Conservation (phyloP, 2,113 vertebrate genomes). For the Pyxicephalus adspersus region DNA sequence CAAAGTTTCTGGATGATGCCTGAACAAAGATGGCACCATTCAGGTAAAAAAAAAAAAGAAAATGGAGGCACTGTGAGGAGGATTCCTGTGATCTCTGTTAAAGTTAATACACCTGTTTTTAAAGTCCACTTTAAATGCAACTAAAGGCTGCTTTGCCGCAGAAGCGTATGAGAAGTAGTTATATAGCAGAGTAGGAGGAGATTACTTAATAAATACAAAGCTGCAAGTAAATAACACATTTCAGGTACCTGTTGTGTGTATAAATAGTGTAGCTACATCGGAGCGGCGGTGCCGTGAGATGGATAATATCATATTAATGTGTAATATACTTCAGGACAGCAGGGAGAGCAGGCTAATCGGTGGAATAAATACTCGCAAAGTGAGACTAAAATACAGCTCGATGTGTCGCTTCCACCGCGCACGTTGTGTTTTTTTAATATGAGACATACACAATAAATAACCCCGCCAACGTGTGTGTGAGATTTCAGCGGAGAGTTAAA, state of each 20-base stretch:
- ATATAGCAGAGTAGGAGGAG: neutral
- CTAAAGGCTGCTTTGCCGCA: neutral
- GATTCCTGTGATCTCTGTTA: neutral
- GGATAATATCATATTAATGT: slow-evolving; percentile 56
- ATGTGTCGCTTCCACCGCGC: slow-evolving; percentile 43
- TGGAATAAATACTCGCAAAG: slow-evolving; percentile 52
- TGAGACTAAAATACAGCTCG: slow-evolving; percentile 48
- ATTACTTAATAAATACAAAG: slow-evolving; percentile 43
- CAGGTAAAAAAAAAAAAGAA: neutral
- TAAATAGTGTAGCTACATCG: slow-evolving; percentile 32
- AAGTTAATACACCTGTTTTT: neutral
- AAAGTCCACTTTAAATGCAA: neutral
- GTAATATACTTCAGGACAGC: slow-evolving; percentile 55
- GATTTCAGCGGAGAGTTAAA: slow-evolving; percentile 57
- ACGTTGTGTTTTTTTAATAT: slow-evolving; percentile 52
- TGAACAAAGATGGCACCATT: neutral
- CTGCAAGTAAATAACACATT: slow-evolving; percentile 37
- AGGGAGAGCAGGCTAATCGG: slow-evolving; percentile 54
- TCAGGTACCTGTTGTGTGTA: slow-evolving; percentile 55
- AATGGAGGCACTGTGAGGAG: neutral
- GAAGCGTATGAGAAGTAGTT: neutral
- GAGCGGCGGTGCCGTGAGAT: slow-evolving; percentile 39
- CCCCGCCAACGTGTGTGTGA: slow-evolving; percentile 30
- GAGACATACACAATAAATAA: slow-evolving; percentile 51
- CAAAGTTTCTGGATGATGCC: neutral